phyloP scores from a whole-genome alignment of 2,113 vertebrate species.

The Microcebus griseorufus region DNA sequence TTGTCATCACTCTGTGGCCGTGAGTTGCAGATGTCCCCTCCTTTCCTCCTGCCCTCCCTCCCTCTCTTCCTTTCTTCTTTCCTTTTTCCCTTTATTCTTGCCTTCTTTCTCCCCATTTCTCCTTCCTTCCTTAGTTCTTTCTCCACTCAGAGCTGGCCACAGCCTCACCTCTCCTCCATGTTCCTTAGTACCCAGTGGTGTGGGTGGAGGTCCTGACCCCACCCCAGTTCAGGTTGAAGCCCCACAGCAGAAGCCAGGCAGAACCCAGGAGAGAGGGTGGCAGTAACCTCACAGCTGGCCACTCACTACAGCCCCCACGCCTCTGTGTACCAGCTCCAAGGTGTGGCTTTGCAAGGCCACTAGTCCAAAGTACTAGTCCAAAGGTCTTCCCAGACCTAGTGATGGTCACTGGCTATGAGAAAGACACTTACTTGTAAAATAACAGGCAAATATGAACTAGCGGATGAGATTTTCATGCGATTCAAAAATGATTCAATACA shows the following conservation, averaged over 20 bases:
- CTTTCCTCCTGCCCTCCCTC: too few species aligned
- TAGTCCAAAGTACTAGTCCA: background rate
- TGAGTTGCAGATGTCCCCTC: background rate
- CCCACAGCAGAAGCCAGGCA: background rate
- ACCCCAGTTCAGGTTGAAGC: background rate
- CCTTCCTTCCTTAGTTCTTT: background rate
- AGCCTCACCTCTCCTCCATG: background rate
- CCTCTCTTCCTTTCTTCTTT: background rate
- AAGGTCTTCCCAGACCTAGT: background rate
- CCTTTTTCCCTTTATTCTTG: fast-evolving
- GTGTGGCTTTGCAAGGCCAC: background rate
- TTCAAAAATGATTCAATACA: conserved; percentile 4
- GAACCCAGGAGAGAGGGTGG: background rate
- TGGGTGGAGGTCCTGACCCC: too few species aligned
- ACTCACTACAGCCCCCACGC: background rate
- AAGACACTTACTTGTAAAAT: conserved; percentile 2
- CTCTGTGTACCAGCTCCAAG: background rate
- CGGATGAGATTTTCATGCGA: background rate
- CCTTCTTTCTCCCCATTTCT: background rate
- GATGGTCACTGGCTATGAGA: background rate
- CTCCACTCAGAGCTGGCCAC: background rate
- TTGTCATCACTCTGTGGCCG: background rate
- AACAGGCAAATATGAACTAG: background rate
- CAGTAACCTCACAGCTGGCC: background rate
- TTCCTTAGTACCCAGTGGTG: background rate